phyloP scores from a whole-genome alignment of 2,888 invertebrate genomes.

The Salticus scenicus region DNA sequence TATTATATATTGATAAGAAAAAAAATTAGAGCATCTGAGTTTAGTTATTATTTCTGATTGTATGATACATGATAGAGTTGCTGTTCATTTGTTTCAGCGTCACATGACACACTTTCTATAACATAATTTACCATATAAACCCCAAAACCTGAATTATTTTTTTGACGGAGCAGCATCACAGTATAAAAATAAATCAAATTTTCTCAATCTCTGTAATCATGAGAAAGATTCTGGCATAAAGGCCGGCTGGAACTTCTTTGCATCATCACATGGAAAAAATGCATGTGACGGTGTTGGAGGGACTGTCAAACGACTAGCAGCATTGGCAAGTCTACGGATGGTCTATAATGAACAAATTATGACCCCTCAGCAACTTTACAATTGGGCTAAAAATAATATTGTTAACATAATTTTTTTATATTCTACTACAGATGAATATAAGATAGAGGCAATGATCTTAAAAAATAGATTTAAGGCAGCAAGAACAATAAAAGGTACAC shows the following conservation, averaged over 20 bases:
- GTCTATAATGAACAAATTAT: too few species aligned
- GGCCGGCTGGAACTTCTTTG: neutral
- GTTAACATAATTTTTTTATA: too few species aligned
- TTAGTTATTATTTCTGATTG: slow-evolving; percentile 9
- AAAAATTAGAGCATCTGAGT: slow-evolving; percentile 2
- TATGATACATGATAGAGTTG: slow-evolving; percentile 4
- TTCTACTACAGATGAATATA: too few species aligned
- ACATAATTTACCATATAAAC: neutral
- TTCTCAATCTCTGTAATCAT: slow-evolving; percentile 70
- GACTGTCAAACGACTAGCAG: neutral
- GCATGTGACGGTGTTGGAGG: neutral
- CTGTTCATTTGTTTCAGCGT: slow-evolving; percentile 12
- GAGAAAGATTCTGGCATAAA: slow-evolving; percentile 54
- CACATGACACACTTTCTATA: neutral
- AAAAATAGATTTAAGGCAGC: too few species aligned
- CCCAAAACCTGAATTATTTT: neutral
- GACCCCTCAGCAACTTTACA: too few species aligned
- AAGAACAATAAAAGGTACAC: too few species aligned
- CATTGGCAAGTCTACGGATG: neutral
- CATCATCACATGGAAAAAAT: neutral
- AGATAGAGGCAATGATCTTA: too few species aligned
- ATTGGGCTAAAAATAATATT: too few species aligned
- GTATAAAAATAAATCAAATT: slow-evolving; percentile 72
- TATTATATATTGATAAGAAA: slow-evolving; percentile 7
- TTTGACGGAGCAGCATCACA: slow-evolving; percentile 69